Base-by-base conservation (phyloP, 92 coral and sea anemone species). In the Paragorgia papillata region DNA sequence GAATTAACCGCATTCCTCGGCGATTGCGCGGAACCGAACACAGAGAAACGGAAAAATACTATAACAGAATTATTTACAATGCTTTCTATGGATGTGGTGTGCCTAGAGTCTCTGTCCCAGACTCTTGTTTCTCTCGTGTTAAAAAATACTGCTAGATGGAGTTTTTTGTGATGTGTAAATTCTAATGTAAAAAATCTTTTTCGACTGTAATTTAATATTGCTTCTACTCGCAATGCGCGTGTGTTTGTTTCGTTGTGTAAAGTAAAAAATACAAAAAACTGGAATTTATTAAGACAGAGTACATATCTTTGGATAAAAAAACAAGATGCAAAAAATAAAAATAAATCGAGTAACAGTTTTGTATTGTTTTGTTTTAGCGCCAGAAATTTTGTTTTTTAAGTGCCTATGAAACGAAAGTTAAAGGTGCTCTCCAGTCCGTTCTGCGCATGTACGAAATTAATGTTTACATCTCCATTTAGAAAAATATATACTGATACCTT, bases 261-360 rank as follows among this genome's bases (percentile, higher is more conserved):
- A 49, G 57, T 50, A 26, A 70, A 67, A 70, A 12, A 53, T 62
- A 50, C 50, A 26, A 70, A 67, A 70, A 12, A 53, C 77, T 70
- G 77, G 77, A 70, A 70, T 70, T 70, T 70, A 70, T 50, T 22
- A 25, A 70, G 35, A 29, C 62, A 70, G 77, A 70, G 77, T 70
- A 70, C 62, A 70, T 70, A 70, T 70, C 62, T 70, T 70, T 46
- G 49, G 46, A 53, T 46, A 26, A 50, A 70, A 70, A 31, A 43
- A 67, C 41, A 28, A 25, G 29, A 50, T 70, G 77, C 43, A 56
- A 70, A 53, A 70, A 70, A 49, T 27, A 50, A 70, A 70, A 34
- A 18, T 28, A 69, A 24, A 70, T 46, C 51, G 77, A 22, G 15
- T 7, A 6, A 46, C 2, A 46, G 53, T 7, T 46, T 46, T 46